Percentiles rank a stretch among this genome's conserved stretches.
These are phyloP conservation scores for Dysmachus trigonus DNA, from an alignment of 2,888 invertebrate genomes.

Conservation along the genomic window DNA sequence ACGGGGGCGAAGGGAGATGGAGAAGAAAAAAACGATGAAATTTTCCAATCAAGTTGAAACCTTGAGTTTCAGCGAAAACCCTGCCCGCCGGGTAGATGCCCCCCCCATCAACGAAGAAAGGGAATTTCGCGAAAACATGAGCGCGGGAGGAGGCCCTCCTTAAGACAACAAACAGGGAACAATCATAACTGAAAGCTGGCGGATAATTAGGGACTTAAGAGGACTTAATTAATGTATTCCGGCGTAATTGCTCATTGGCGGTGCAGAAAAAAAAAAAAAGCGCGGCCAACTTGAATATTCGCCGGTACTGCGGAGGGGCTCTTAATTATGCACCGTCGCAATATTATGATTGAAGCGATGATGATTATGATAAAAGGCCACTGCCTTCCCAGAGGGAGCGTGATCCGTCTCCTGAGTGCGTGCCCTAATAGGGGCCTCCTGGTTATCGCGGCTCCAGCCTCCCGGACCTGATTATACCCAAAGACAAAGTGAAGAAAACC, in stretches of 20 bases:
- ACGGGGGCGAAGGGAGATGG: no score
- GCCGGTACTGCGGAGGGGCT: not conserved
- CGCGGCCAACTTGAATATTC: not conserved
- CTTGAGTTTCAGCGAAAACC: not conserved
- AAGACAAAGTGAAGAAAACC: conserved; percentile 12
- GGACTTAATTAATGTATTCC: conserved; percentile 44
- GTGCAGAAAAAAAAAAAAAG: no score
- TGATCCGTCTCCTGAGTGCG: not conserved
- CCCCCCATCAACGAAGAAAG: not conserved
- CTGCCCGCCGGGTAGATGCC: not conserved
- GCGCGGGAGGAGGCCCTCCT: not conserved
- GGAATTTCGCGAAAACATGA: not conserved
- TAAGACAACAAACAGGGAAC: conserved; percentile 41
- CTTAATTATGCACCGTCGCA: conserved; percentile 32
- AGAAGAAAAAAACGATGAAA: not conserved
- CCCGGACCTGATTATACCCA: not conserved
- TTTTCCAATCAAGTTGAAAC: conserved; percentile 40
- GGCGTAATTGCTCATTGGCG: conserved; percentile 37
- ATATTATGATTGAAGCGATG: conserved; percentile 37
- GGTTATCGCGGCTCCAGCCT: not conserved
- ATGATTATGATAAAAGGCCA: conserved; percentile 30
- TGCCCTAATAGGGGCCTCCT: not conserved
- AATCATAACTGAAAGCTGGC: conserved; percentile 39
- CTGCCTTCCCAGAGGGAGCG: not conserved
- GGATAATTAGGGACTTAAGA: conserved; percentile 42